Evolutionary conservation across 2,113 vertebrate genomes (phyloP).

Genomic region (Gavialis gangeticus): DNA sequence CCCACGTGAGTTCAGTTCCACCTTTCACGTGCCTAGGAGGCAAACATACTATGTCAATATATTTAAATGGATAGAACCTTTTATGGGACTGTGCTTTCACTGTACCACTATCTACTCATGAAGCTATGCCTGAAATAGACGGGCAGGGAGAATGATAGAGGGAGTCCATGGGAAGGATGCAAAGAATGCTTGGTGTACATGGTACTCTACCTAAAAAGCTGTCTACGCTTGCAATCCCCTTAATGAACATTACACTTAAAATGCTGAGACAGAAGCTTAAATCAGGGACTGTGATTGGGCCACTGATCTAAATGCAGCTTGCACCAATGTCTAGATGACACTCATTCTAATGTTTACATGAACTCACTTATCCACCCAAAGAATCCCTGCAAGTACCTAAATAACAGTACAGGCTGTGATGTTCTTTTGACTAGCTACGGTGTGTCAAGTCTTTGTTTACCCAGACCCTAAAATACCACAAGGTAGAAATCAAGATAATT

Average conservation of each 20-base stretch:
- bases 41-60: slow-evolving; percentile 33
- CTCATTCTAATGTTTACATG: not conserved
- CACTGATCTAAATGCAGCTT: not conserved
- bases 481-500: not conserved
- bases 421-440: not conserved
- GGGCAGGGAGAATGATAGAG: not conserved
- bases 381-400: not conserved
- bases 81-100: not conserved
- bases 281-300: not conserved
- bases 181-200: rapidly evolving
- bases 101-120: not conserved
- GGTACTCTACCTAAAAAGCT: not conserved
- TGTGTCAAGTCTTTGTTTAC: not conserved
- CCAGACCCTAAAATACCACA: not conserved
- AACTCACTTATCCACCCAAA: not conserved
- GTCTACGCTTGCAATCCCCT: not conserved
- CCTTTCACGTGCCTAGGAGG: slow-evolving; percentile 86
- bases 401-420: not conserved
- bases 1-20: slow-evolving; percentile 93
- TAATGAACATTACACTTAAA: not conserved
- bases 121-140: not conserved
- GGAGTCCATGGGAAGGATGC: not conserved
- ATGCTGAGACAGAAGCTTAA: not conserved
- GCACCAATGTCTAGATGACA: not conserved
- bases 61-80: not conserved